phyloP scores from a whole-genome alignment of 2,113 vertebrate genomes.

The sheep (Ovis aries) region ARS-UI_Ramb_v3.0 NC_056065.1:40375501-40376000 shows the following conservation, averaged over 20 bases:
- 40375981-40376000: neutral
- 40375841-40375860: slow-evolving; percentile 58
- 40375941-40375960: neutral
- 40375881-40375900: slow-evolving; percentile 12
- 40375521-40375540: slow-evolving; percentile 90
- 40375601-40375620: slow-evolving; percentile 90
- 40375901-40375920: neutral
- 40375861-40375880: slow-evolving; percentile 31
- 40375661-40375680: slow-evolving; percentile 92
- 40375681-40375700: slow-evolving; percentile 86
- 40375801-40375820: neutral
- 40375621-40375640: slow-evolving; percentile 96
- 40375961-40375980: slow-evolving; percentile 31
- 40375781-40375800: neutral
- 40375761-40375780: slow-evolving; percentile 50
- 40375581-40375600: slow-evolving; percentile 87
- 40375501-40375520: slow-evolving; percentile 84
- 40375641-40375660: slow-evolving; percentile 93
- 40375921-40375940: neutral
- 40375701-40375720: slow-evolving; percentile 3
- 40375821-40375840: neutral
- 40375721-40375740: neutral
- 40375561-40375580: slow-evolving; percentile 81
- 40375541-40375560: slow-evolving; percentile 83
- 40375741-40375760: neutral